These are phyloP conservation scores for Gyps fulvus DNA, from an alignment of 2,113 vertebrate genomes.

Conservation along the genomic window DNA sequence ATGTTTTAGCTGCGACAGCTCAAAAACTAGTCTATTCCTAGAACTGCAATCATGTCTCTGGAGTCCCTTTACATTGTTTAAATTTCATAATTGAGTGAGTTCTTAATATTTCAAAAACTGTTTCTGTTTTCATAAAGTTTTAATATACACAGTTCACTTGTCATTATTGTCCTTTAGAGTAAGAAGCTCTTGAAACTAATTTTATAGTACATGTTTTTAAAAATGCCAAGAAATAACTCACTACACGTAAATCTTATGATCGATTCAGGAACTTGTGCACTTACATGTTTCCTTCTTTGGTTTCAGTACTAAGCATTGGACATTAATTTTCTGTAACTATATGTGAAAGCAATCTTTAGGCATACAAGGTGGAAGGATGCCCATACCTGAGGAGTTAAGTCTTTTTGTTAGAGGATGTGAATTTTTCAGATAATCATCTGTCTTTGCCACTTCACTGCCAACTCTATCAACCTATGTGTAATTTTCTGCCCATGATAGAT, in stretches of 20 bases:
- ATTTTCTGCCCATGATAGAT: neutral
- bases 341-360: neutral
- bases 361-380: neutral
- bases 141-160: neutral
- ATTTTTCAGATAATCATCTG: constrained; percentile 11
- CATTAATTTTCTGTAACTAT: neutral
- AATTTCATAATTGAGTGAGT: constrained; percentile 11
- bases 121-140: constrained; percentile 6
- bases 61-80: neutral
- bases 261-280: neutral
- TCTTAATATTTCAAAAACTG: constrained; percentile 21
- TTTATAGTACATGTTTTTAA: neutral
- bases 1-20: neutral
- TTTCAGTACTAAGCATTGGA: neutral
- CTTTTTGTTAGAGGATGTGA: neutral
- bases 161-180: neutral
- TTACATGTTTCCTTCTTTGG: neutral
- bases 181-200: neutral
- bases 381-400: neutral
- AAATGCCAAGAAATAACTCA: neutral
- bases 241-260: accelerated
- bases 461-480: neutral
- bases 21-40: neutral
- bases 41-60: neutral
- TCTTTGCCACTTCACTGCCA: neutral